phyloP scores from a whole-genome alignment of 1,140 invertebrate genomes.

The Zaprionus capensis region DNA sequence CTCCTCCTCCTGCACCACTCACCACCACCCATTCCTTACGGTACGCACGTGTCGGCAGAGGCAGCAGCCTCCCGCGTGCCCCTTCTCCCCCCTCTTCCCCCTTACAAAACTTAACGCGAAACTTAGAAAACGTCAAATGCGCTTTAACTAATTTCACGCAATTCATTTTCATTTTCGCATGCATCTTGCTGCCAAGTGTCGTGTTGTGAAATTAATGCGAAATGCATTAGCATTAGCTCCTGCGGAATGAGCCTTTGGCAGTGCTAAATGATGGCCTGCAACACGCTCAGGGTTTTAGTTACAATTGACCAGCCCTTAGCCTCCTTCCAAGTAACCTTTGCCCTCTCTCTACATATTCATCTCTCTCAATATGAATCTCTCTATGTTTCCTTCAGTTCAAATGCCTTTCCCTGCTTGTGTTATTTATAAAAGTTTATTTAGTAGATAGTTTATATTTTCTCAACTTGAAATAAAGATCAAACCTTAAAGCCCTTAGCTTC shows the following conservation, averaged over 20 bases:
- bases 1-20: not conserved
- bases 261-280: conserved; percentile 39
- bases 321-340: conserved; percentile 10
- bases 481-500: too few relatives aligned
- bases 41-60: conserved; percentile 35
- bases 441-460: too few relatives aligned
- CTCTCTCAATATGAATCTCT: too few relatives aligned
- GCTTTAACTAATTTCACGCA: conserved; percentile 77
- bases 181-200: conserved; percentile 60
- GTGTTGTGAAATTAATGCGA: conserved; percentile 64
- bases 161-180: conserved; percentile 75
- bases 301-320: not conserved
- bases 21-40: not conserved
- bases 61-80: conserved; percentile 5
- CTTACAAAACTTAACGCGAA: conserved; percentile 39
- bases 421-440: too few relatives aligned
- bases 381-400: too few relatives aligned
- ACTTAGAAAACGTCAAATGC: conserved; percentile 75
- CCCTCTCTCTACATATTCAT: not conserved
- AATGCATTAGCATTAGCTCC: conserved; percentile 75
- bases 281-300: not conserved
- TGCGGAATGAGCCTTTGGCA: conserved; percentile 42
- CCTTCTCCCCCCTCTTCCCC: not conserved
- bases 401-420: too few relatives aligned
- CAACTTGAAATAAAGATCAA: too few relatives aligned